Conservation (phyloP, 2,888 invertebrate genomes). For the Stictocephala bisonia region DNA sequence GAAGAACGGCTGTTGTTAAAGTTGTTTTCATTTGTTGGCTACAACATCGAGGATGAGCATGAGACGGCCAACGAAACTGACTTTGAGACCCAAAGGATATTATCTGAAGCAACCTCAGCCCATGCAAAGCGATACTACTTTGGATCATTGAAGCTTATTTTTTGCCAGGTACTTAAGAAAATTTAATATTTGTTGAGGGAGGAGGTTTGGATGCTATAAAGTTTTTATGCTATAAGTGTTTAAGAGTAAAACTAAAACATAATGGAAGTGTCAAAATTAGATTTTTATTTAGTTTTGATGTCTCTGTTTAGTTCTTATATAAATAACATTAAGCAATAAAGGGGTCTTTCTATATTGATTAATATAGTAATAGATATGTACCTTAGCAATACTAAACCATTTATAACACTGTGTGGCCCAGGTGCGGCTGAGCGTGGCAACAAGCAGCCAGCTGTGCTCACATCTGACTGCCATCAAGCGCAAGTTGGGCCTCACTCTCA, state of each 20-base stretch:
- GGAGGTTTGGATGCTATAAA: too few species aligned
- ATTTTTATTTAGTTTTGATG: too few species aligned
- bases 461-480: constrained; percentile 85
- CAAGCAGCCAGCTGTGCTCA: constrained; percentile 82
- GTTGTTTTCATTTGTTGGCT: constrained; percentile 67
- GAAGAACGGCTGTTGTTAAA: constrained; percentile 88
- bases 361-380: too few species aligned
- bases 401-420: constrained; percentile 63
- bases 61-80: constrained; percentile 77
- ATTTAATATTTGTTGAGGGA: too few species aligned
- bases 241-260: too few species aligned
- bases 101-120: constrained; percentile 82
- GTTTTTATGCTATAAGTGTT: too few species aligned
- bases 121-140: constrained; percentile 90
- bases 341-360: too few species aligned
- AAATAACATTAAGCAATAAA: too few species aligned
- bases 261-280: too few species aligned
- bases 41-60: constrained; percentile 68
- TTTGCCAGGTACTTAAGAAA: constrained; percentile 77
- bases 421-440: constrained; percentile 90
- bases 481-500: constrained; percentile 86
- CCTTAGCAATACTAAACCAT: too few species aligned
- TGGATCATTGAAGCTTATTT: constrained; percentile 80
- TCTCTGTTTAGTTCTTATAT: too few species aligned
- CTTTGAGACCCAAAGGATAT: constrained; percentile 81